These are phyloP conservation scores for Schizotus pectinicornis DNA, from an alignment of 2,888 invertebrate genomes.

Conservation along the genomic window DNA sequence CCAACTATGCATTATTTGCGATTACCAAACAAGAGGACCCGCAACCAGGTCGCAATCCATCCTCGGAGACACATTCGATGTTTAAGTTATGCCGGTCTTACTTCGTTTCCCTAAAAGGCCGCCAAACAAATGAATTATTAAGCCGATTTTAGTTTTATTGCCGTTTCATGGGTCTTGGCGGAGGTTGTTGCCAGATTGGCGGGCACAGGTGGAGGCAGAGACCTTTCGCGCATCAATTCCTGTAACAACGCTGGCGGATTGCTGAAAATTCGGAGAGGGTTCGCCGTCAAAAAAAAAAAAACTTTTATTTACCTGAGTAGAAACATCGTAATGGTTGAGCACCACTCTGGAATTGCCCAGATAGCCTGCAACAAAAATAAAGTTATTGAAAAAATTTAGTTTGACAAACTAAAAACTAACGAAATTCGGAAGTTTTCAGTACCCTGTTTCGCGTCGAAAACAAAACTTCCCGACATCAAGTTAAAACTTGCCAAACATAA, in stretches of 20 bases:
- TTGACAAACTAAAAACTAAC: not conserved
- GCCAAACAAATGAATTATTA: conserved; percentile 1
- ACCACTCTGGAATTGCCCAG: conserved; percentile 55
- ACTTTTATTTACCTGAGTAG: conserved; percentile 52
- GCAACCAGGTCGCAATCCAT: too few relatives aligned
- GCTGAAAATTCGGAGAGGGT: too few relatives aligned
- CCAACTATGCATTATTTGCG: too few relatives aligned
- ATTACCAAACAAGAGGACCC: too few relatives aligned
- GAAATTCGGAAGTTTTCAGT: not conserved
- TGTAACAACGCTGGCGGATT: not conserved
- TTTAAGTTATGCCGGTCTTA: not conserved
- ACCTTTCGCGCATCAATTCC: not conserved
- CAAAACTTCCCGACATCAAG: too few relatives aligned
- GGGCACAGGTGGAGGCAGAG: not conserved
- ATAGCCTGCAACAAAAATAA: conserved; percentile 45
- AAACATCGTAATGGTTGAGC: conserved; percentile 56
- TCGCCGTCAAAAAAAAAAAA: not conserved
- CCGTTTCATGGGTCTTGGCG: not conserved
- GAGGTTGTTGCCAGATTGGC: too few relatives aligned
- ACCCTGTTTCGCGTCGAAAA: too few relatives aligned
- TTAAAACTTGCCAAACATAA: too few relatives aligned
- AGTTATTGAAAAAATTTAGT: too few relatives aligned
- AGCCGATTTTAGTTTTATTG: not conserved
- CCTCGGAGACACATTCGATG: too few relatives aligned
- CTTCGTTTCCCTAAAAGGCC: not conserved